Evolutionary conservation across 1,140 invertebrate species (phyloP).

Genomic region (Pachypsylla venusta): DNA sequence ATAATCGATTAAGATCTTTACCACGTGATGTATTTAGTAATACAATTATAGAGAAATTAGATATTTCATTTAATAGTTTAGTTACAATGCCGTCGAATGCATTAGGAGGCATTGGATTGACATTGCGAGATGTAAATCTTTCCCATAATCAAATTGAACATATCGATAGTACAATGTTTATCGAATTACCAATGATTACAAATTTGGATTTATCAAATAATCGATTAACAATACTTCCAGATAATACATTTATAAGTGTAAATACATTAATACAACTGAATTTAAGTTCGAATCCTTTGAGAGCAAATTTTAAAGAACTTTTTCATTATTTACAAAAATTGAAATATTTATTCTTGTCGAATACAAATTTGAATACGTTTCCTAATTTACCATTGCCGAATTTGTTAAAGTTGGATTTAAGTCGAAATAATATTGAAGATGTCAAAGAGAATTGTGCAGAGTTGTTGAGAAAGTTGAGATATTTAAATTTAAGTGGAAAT

Average conservation of each 20-base stretch:
- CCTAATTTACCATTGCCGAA: slow-evolving; percentile 55
- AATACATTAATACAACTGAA: slow-evolving; percentile 60
- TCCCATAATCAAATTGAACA: slow-evolving; percentile 70
- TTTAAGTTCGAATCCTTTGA: slow-evolving; percentile 60
- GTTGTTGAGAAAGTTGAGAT: slow-evolving; percentile 42
- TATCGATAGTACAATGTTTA: slow-evolving; percentile 72
- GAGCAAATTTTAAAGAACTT: slow-evolving; percentile 78
- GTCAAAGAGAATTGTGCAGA: slow-evolving; percentile 45
- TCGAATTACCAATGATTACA: slow-evolving; percentile 60
- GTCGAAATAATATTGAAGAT: slow-evolving; percentile 49
- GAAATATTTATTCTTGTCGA: slow-evolving; percentile 53
- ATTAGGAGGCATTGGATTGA: slow-evolving; percentile 56
- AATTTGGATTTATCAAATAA: slow-evolving; percentile 63
- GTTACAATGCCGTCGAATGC: slow-evolving; percentile 52
- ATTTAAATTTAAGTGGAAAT: slow-evolving; percentile 49
- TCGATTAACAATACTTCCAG: slow-evolving; percentile 65
- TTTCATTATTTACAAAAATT: slow-evolving; percentile 71
- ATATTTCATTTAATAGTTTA: slow-evolving; percentile 64
- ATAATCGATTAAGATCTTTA: slow-evolving; percentile 58
- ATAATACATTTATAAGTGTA: slow-evolving; percentile 74
- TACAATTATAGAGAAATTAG: slow-evolving; percentile 60
- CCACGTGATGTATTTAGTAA: slow-evolving; percentile 64
- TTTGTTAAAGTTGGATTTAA: slow-evolving; percentile 56
- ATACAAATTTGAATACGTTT: slow-evolving; percentile 52
- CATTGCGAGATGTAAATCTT: slow-evolving; percentile 56